Percentiles rank a stretch among this genome's conserved stretches.
phyloP scores from a whole-genome alignment of 2,888 invertebrate species.

The Laspeyria flexula region DNA sequence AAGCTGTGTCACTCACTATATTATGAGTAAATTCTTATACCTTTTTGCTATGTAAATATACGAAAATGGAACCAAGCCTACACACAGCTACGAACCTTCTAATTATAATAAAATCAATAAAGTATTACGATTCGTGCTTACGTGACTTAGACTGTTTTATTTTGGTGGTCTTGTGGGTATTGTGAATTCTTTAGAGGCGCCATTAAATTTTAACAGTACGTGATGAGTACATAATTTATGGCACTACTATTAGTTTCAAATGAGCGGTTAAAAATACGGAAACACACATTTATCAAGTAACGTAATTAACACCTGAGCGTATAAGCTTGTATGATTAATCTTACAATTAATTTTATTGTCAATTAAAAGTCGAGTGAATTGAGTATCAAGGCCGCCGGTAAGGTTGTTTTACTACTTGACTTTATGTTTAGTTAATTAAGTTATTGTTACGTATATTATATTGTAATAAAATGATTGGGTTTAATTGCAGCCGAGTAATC shows the following conservation, averaged over 20 bases:
- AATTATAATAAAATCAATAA: too few species aligned
- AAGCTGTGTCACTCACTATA: too few species aligned
- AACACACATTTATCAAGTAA: conserved; percentile 11
- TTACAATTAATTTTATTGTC: conserved; percentile 37
- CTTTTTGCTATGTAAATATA: too few species aligned
- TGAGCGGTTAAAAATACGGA: background rate
- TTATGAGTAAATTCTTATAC: too few species aligned
- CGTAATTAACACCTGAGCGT: conserved; percentile 11
- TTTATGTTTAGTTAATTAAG: conserved; percentile 5
- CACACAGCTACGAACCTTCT: too few species aligned
- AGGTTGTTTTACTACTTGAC: conserved; percentile 9
- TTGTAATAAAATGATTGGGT: conserved; percentile 6
- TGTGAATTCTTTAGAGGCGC: background rate
- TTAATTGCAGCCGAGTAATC: conserved; percentile 22
- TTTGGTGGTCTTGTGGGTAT: background rate
- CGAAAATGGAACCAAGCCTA: too few species aligned
- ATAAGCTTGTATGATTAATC: conserved; percentile 24
- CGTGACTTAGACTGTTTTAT: too few species aligned
- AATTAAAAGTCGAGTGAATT: conserved; percentile 31
- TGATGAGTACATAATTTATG: conserved; percentile 6
- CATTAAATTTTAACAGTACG: background rate
- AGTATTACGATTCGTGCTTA: too few species aligned
- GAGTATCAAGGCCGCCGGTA: conserved; percentile 24
- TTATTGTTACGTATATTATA: conserved; percentile 5
- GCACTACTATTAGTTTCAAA: conserved; percentile 1